phyloP scores from a whole-genome alignment of 2,888 invertebrate species.

The Hypsopygia costalis region DNA sequence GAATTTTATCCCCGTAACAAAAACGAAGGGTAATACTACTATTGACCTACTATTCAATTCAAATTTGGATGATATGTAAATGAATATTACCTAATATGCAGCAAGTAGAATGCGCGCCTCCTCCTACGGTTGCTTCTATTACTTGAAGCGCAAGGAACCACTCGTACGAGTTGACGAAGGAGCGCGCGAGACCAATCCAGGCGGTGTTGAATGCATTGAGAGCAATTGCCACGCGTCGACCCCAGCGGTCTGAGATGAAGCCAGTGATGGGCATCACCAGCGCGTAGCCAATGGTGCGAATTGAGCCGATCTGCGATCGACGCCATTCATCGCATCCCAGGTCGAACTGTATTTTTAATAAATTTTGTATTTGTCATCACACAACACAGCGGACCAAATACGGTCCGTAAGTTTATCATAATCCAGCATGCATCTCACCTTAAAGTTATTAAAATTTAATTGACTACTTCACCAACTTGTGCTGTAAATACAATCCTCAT shows the following conservation, averaged over 20 bases:
- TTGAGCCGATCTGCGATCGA: slow-evolving; percentile 1
- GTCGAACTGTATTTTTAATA: slow-evolving; percentile 1
- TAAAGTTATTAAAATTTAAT: too few relatives aligned
- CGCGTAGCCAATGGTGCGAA: slow-evolving; percentile 3
- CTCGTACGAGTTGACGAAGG: slow-evolving; percentile 61
- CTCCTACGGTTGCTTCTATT: slow-evolving; percentile 84
- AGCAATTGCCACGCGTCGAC: background rate
- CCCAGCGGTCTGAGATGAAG: background rate
- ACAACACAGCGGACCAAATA: too few relatives aligned
- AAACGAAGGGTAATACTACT: too few relatives aligned
- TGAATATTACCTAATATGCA: slow-evolving; percentile 89
- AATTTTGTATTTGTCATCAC: too few relatives aligned
- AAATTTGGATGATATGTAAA: too few relatives aligned
- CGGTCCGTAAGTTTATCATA: too few relatives aligned
- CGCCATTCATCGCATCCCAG: slow-evolving; percentile 1
- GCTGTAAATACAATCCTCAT: too few relatives aligned
- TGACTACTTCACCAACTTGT: too few relatives aligned
- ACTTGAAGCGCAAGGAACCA: slow-evolving; percentile 87
- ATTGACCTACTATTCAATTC: too few relatives aligned
- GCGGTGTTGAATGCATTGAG: background rate
- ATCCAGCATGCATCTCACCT: too few relatives aligned
- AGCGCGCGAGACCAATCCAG: background rate
- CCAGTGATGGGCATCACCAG: background rate
- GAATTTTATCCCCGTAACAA: too few relatives aligned
- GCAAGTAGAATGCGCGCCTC: slow-evolving; percentile 86